A percentile compares a stretch with the other conserved stretches of the same genome.
phyloP scores from a whole-genome alignment of 2,888 invertebrate species.

The Coecobrya sp. region DNA sequence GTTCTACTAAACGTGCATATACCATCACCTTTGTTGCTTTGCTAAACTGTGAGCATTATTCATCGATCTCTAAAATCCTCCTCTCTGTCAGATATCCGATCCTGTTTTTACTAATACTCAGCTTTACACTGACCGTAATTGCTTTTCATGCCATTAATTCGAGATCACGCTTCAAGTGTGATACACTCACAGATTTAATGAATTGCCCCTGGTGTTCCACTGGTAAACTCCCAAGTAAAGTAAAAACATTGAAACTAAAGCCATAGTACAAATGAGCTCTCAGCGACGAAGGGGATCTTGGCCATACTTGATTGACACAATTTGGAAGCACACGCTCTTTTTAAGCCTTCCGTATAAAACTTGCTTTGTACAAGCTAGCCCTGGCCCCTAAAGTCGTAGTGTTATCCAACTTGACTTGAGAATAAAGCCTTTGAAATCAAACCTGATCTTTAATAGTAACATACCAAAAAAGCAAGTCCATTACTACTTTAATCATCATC shows the following conservation, averaged over 20 bases:
- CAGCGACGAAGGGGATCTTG: conserved; percentile 1
- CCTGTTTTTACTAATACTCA: conserved; percentile 3
- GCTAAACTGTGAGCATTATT: background rate
- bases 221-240: conserved; percentile 23
- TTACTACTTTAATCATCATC: conserved; percentile 15
- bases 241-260: background rate
- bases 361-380: background rate
- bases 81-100: conserved; percentile 13
- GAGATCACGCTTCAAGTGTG: conserved; percentile 57
- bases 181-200: conserved; percentile 71
- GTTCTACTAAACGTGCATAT: background rate
- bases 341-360: conserved; percentile 21
- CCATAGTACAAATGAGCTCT: conserved; percentile 11
- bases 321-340: conserved; percentile 58
- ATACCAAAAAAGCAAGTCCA: conserved; percentile 14
- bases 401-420: background rate
- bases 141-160: conserved; percentile 70
- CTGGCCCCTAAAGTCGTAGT: background rate
- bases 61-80: conserved; percentile 13
- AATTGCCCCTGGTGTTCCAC: conserved; percentile 49
- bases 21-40: background rate
- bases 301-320: conserved; percentile 35
- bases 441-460: conserved; percentile 47
- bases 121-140: conserved; percentile 66
- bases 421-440: conserved; percentile 35